Evolutionary conservation across 1,140 invertebrate genomes (phyloP).

Genomic region (Calephelis nemesis): DNA sequence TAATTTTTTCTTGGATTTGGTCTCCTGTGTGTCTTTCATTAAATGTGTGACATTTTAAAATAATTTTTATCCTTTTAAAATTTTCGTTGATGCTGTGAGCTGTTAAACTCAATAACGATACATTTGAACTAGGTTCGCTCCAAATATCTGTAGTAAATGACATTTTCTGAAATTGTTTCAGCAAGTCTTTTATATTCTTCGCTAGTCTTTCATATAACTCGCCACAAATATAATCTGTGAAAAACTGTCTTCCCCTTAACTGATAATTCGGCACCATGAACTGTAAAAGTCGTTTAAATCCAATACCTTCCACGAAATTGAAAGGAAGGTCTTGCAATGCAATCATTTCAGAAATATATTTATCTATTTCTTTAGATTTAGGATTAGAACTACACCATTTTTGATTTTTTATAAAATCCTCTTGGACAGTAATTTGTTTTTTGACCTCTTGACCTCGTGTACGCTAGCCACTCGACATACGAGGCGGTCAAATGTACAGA

Average conservation of each 20-base stretch:
- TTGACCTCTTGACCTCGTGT: no score
- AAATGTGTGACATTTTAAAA: conserved; percentile 24
- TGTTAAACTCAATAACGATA: conserved; percentile 22
- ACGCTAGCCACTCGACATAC: no score
- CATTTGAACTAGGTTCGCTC: conserved; percentile 21
- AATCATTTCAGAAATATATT: no score
- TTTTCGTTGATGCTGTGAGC: conserved; percentile 21
- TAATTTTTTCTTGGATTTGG: conserved; percentile 19
- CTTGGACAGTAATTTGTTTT: no score
- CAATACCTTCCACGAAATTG: no score
- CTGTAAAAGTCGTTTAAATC: no score
- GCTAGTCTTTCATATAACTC: conserved; percentile 20
- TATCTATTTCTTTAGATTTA: no score
- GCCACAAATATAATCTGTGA: conserved; percentile 23
- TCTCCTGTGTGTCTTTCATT: conserved; percentile 21
- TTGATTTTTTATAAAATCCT: no score
- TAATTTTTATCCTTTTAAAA: conserved; percentile 27
- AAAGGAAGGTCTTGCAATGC: no score
- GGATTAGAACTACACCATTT: no score
- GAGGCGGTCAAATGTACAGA: no score
- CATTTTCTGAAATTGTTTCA: conserved; percentile 21
- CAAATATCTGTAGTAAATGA: conserved; percentile 20
- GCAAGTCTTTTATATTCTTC: conserved; percentile 20
- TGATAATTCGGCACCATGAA: conserved; percentile 18
- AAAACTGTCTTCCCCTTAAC: conserved; percentile 23